Conservation (phyloP, 2,797 vertebrate species). For the Taeniopygia guttata region DNA sequence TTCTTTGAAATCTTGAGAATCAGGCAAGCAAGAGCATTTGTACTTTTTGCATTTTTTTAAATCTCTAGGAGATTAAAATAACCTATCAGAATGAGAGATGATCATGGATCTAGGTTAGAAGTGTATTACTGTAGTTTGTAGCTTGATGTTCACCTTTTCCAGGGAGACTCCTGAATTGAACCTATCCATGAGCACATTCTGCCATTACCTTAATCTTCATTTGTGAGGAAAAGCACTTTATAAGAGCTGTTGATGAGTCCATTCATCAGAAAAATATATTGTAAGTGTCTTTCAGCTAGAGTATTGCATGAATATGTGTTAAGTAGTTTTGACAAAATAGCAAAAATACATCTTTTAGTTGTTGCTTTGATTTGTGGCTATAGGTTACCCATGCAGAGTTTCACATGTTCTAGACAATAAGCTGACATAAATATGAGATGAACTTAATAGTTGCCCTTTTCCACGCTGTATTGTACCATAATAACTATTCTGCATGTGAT, state of each 20-base stretch:
- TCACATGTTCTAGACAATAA: not conserved
- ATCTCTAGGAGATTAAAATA: not conserved
- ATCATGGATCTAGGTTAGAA: not conserved
- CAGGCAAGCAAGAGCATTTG: not conserved
- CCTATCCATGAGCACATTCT: constrained; percentile 54
- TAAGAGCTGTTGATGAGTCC: constrained; percentile 65
- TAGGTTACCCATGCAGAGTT: not conserved
- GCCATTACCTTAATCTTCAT: constrained; percentile 62
- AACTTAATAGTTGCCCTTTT: not conserved
- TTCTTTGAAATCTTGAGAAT: not conserved
- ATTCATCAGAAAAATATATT: constrained; percentile 63
- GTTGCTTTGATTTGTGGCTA: not conserved
- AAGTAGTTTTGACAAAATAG: not conserved
- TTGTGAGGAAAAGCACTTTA: constrained; percentile 58
- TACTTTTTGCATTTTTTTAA: not conserved
- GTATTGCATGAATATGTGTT: constrained; percentile 56
- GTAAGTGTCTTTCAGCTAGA: constrained; percentile 68
- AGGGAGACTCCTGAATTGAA: constrained; percentile 66
- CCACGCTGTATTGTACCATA: not conserved
- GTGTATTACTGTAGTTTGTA: constrained; percentile 58
- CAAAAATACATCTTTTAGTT: not conserved
- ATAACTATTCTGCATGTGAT: not conserved
- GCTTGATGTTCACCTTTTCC: constrained; percentile 70
- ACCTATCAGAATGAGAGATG: not conserved
- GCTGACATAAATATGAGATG: not conserved